A percentile compares a stretch with the other conserved stretches of the same genome.
phyloP scores from a whole-genome alignment of 2,797 vertebrate genomes.

The Rhyacichthys aspro region DNA sequence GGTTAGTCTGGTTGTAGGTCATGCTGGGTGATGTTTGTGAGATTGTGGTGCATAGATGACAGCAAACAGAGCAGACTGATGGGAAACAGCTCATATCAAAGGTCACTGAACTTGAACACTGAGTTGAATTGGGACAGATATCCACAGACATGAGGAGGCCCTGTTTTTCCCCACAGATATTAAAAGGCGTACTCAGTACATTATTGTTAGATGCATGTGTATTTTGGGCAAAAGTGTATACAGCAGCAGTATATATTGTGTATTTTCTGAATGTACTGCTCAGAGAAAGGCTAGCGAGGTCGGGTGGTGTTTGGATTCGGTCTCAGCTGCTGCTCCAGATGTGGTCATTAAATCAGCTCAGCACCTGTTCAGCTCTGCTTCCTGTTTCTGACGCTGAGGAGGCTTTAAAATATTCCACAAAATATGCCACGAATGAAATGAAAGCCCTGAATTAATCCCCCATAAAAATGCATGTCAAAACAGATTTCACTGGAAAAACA shows the following conservation, averaged over 20 bases:
- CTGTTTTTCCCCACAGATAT: too few species aligned
- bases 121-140: neutral
- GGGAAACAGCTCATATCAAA: neutral
- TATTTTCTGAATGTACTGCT: constrained; percentile 21
- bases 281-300: constrained; percentile 31
- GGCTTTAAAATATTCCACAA: neutral
- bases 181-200: too few species aligned
- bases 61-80: too few species aligned
- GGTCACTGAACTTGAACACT: neutral
- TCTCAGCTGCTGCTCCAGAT: constrained; percentile 50
- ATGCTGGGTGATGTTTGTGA: too few species aligned
- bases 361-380: constrained; percentile 36
- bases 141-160: neutral
- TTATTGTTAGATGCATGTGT: too few species aligned
- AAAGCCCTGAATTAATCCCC: too few species aligned
- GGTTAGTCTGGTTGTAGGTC: too few species aligned
- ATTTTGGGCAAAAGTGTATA: too few species aligned
- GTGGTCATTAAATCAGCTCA: constrained; percentile 27
- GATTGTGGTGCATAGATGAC: too few species aligned
- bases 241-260: neutral
- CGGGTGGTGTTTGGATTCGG: constrained; percentile 18
- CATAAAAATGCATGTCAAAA: too few species aligned
- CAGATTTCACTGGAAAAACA: too few species aligned
- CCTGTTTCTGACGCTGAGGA: neutral
- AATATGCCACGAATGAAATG: too few species aligned